Percentiles rank a stretch among this genome's conserved stretches.
phyloP scores from a whole-genome alignment of 1,140 invertebrate species.

The Eurosta solidaginis region DNA sequence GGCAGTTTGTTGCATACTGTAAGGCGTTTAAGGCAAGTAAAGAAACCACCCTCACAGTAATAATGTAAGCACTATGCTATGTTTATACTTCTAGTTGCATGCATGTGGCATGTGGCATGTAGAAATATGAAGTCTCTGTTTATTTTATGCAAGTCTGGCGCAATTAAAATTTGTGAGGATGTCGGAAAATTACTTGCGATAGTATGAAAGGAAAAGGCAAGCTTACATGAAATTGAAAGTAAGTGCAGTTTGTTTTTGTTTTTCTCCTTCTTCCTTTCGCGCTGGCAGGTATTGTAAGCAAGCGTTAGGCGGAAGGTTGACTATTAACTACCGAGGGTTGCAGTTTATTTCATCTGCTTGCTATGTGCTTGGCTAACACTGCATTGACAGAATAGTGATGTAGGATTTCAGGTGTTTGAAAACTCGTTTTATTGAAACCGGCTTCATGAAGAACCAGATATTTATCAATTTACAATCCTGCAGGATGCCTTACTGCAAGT shows the following conservation, averaged over 20 bases:
- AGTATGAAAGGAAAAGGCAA: not conserved
- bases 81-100: not conserved
- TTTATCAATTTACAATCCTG: no score
- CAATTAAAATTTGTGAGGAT: not conserved
- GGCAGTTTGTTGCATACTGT: not conserved
- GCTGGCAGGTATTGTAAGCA: not conserved
- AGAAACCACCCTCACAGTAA: slow-evolving; percentile 6
- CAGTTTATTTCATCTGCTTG: not conserved
- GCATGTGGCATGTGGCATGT: not conserved
- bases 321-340: not conserved
- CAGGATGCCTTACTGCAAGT: no score
- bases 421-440: no score
- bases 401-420: no score
- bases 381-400: no score
- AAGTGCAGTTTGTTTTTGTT: not conserved
- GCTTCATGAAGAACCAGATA: no score
- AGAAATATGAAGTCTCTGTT: no score
- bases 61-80: not conserved
- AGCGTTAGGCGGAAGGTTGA: not conserved
- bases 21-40: not conserved
- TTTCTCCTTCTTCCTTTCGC: not conserved
- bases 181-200: not conserved
- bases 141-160: not conserved
- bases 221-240: slow-evolving; percentile 9
- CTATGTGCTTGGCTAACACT: no score